Evolutionary conservation across 2,113 vertebrate genomes (phyloP), one percentile per base, ranked within the genome.

Genomic region (Otis tarda): DNA sequence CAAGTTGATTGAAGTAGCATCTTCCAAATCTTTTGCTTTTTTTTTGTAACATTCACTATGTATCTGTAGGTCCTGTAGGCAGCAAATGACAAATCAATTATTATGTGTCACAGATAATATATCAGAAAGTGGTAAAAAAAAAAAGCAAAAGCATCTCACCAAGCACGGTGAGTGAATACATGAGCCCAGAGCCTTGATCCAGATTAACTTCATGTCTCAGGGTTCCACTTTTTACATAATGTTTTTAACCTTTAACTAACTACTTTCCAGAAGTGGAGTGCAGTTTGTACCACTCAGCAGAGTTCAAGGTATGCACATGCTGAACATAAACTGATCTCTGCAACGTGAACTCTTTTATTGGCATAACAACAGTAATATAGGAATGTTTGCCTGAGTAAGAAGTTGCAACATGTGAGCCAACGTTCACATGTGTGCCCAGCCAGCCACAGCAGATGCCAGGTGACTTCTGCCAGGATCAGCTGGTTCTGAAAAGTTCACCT

Each of bases 301-400:
- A 75, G 49, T 24, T 91, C 43, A 71, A 68, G 18, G 31, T 52
- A 45, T 39, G 30, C 8, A 43, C 7, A 31, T 23, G 23, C 20
- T 67, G 37, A 84, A 70, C 18, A 41, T 21, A 53, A 88, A 61
- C 10, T 7, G 1, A 52, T 35, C 64, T 87, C 37, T 81, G 47
- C 31, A 74, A 41, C 0, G 0, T 31, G 13, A 78, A 27, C 22
- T 5, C 27, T 33, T 12, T 16, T n/a, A 56, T 12, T 63, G 25
- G 23, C 14, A 5, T 60, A 76, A 49, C 12, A 79, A 39, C 30
- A 50, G 20, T 41, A 77, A 43, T 13, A 33, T 20, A 59, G 27
- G 16, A 21, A 28, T 3, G 4, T n/a, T 41, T 55, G 28, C 64
- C 50, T 5, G 6, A 80, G 8, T 9, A 43, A 53, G 17, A 76